Conservation (phyloP, 2,888 invertebrate species). For the Liodrosophila aerea region DNA sequence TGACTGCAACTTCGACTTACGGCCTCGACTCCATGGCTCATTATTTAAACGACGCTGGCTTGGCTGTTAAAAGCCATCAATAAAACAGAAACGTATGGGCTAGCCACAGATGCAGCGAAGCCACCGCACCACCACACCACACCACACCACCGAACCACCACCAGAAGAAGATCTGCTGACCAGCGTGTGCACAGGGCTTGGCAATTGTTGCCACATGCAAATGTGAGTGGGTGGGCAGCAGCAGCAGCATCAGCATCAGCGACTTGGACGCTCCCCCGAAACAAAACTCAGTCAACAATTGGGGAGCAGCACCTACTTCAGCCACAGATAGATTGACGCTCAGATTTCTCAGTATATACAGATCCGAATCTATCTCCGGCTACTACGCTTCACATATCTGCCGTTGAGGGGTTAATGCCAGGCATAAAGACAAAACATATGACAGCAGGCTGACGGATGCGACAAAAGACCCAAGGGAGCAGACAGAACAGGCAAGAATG, state of each 20-base stretch:
- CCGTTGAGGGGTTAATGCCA: slow-evolving; percentile 36
- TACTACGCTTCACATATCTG: too few relatives aligned
- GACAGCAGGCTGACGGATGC: slow-evolving; percentile 18
- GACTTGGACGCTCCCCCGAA: slow-evolving; percentile 54
- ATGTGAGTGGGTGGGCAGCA: slow-evolving; percentile 74
- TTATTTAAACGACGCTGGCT: slow-evolving; percentile 76
- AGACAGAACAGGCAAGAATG: too few relatives aligned
- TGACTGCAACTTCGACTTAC: slow-evolving; percentile 31
- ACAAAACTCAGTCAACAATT: slow-evolving; percentile 17
- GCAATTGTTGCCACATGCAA: slow-evolving; percentile 64
- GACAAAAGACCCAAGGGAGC: background rate
- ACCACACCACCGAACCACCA: slow-evolving; percentile 17
- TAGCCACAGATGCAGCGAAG: slow-evolving; percentile 42
- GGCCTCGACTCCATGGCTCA: slow-evolving; percentile 69
- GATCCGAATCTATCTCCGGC: slow-evolving; percentile 25
- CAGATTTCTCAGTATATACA: slow-evolving; percentile 46
- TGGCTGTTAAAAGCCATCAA: slow-evolving; percentile 76
- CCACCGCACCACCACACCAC: slow-evolving; percentile 15
- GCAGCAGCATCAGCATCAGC: slow-evolving; percentile 12
- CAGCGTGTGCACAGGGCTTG: slow-evolving; percentile 50
- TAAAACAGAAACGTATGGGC: slow-evolving; percentile 60
- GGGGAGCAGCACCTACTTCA: slow-evolving; percentile 44
- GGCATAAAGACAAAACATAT: slow-evolving; percentile 9
- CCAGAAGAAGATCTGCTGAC: slow-evolving; percentile 37
- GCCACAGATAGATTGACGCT: slow-evolving; percentile 48